Base-by-base conservation (phyloP, 1,140 invertebrate genomes). In the Hycleus cichorii region DNA sequence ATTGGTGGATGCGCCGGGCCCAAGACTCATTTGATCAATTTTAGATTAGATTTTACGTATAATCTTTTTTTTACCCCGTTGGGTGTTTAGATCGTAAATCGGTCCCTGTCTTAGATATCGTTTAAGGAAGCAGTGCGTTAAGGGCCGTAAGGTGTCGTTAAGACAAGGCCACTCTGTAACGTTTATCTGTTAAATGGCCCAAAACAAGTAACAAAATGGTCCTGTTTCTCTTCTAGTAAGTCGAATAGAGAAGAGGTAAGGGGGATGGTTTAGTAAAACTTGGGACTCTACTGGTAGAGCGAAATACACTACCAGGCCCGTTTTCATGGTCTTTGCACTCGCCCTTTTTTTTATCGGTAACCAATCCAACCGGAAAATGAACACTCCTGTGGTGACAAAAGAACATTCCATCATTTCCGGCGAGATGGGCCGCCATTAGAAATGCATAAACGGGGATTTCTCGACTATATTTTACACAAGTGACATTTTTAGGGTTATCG, bases 161-260 rank as follows among this genome's bases (percentile, higher is more conserved):
- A 68, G 64, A 60, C 69, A 67, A 64, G 64, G 61, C 64, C 64
- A 64, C 66, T 65, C 62, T 63, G 64, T 67, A 66, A 65, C 69
- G 70, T 72, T 72, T 72, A 72, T 72, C 70, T 72, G 69, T 63
- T 71, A 72, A 70, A 72, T 72, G 70, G 63, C 61, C 69, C 70
- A 69, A 64, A 67, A 69, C 67, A 69, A 69, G 70, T 67, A 68
- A 69, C 69, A 69, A 72, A 72, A 63, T 70, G 65, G 62, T 66
- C 65, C 57, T 47, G 44, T 47, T 42, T n/a, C 40, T n/a, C 40
- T 55, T 43, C 52, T 54, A 32, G 44, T 18, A 18, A 18, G 18
- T 44, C 42, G 11, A 53, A 26, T 32, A 53, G 24, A 51, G 49
- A 40, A 52, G 50, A 5, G 7, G 32, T 2, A 32, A 7, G 4